phyloP scores from a whole-genome alignment of 1,140 invertebrate genomes.

The Trichonephila clavata region DNA sequence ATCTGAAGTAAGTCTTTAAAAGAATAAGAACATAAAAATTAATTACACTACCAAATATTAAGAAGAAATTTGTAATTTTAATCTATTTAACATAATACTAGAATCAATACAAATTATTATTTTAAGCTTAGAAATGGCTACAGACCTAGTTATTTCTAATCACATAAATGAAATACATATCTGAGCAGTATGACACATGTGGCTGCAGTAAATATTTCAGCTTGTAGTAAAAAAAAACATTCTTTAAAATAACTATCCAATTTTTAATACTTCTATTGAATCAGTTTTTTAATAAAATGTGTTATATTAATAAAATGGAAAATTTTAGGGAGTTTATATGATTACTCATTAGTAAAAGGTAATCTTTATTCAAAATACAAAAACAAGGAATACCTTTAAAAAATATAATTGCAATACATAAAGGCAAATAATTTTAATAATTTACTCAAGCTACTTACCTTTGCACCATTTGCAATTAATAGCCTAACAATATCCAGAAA shows the following conservation, averaged over 20 bases:
- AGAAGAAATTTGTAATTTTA: not conserved
- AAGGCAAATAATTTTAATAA: not conserved
- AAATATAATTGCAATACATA: not conserved
- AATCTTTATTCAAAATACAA: not conserved
- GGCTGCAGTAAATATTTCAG: too few relatives aligned
- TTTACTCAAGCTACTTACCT: conserved; percentile 78
- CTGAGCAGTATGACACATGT: too few relatives aligned
- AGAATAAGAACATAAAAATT: too few relatives aligned
- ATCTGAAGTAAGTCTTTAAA: too few relatives aligned
- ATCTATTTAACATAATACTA: not conserved
- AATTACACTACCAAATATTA: too few relatives aligned
- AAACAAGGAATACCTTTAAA: not conserved
- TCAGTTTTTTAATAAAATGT: too few relatives aligned
- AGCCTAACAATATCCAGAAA: conserved; percentile 79
- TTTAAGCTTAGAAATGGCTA: not conserved
- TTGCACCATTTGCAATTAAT: conserved; percentile 80
- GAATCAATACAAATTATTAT: not conserved
- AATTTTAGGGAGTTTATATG: too few relatives aligned
- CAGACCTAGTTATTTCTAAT: not conserved
- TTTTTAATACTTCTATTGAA: too few relatives aligned
- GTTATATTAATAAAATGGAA: too few relatives aligned
- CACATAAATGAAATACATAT: too few relatives aligned
- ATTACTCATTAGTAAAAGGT: not conserved
- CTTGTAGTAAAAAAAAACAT: too few relatives aligned
- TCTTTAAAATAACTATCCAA: too few relatives aligned